phyloP scores from a whole-genome alignment of 2,797 vertebrate genomes.

The Parotocinclus haroldoi region DNA sequence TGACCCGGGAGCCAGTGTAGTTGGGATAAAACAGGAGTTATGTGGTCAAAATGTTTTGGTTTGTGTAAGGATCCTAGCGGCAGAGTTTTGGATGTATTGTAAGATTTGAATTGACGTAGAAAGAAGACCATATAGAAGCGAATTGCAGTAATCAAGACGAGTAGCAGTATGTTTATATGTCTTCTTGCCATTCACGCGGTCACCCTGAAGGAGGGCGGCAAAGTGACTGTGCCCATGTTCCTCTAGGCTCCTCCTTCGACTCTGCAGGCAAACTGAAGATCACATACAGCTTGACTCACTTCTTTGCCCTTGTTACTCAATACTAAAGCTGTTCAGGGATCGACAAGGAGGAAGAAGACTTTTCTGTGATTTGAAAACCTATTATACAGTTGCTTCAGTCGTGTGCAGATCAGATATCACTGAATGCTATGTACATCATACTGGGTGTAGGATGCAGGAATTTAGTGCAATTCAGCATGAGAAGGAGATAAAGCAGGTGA shows the following conservation, averaged over 20 bases:
- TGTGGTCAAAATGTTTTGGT: too few relatives aligned
- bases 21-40: too few relatives aligned
- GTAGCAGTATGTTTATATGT: not conserved
- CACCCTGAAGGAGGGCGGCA: constrained; percentile 28
- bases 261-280: constrained; percentile 43
- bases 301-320: constrained; percentile 29
- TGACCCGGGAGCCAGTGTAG: too few relatives aligned
- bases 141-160: too few relatives aligned
- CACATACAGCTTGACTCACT: constrained; percentile 23
- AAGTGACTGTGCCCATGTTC: constrained; percentile 21
- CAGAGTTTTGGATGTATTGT: too few relatives aligned
- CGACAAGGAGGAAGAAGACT: not conserved
- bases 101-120: too few relatives aligned
- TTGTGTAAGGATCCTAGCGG: too few relatives aligned
- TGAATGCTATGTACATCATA: not conserved
- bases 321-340: constrained; percentile 8
- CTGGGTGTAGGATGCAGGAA: constrained; percentile 1
- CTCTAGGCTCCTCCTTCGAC: constrained; percentile 41
- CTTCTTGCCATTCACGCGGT: constrained; percentile 30
- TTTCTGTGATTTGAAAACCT: constrained; percentile 3
- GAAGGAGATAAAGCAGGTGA: not conserved
- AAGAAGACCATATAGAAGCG: too few relatives aligned
- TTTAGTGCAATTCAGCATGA: not conserved
- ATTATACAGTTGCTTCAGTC: constrained; percentile 10
- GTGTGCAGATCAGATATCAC: constrained; percentile 6